phyloP scores from a whole-genome alignment of 2,113 vertebrate species.

The Osmerus mordax region DNA sequence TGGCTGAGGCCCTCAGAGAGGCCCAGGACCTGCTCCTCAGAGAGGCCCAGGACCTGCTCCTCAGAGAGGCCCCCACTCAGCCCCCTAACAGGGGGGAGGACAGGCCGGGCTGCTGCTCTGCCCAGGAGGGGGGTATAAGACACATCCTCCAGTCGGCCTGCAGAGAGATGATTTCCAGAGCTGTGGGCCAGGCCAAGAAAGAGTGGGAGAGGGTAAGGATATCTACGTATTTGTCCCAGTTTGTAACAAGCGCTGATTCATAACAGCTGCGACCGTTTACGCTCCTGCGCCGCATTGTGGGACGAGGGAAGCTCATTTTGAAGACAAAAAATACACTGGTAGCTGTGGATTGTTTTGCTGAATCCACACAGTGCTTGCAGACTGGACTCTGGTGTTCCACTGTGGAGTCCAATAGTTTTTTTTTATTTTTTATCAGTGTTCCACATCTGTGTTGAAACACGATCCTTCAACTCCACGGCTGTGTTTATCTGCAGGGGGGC shows the following conservation, averaged over 20 bases:
- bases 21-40: constrained; percentile 62
- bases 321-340: no score
- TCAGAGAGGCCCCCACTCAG: constrained; percentile 31
- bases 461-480: neutral
- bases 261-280: neutral
- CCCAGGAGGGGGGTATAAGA: constrained; percentile 61
- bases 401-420: neutral
- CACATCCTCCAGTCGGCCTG: constrained; percentile 69
- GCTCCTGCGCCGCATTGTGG: neutral
- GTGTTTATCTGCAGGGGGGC: neutral
- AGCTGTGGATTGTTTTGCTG: no score
- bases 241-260: neutral
- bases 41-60: constrained; percentile 44
- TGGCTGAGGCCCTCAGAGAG: constrained; percentile 55
- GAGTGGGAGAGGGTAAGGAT: constrained; percentile 78
- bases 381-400: neutral
- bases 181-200: constrained; percentile 62
- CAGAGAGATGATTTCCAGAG: constrained; percentile 57
- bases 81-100: constrained; percentile 39
- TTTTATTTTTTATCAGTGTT: no score
- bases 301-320: neutral
- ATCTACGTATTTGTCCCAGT: neutral
- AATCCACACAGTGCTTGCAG: no score
- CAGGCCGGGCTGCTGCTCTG: constrained; percentile 14
- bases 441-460: neutral